Evolutionary conservation across 2,797 vertebrate species (phyloP), one percentile per base, ranked within the genome.

Genomic region (Odontamblyopus rebecca): DNA sequence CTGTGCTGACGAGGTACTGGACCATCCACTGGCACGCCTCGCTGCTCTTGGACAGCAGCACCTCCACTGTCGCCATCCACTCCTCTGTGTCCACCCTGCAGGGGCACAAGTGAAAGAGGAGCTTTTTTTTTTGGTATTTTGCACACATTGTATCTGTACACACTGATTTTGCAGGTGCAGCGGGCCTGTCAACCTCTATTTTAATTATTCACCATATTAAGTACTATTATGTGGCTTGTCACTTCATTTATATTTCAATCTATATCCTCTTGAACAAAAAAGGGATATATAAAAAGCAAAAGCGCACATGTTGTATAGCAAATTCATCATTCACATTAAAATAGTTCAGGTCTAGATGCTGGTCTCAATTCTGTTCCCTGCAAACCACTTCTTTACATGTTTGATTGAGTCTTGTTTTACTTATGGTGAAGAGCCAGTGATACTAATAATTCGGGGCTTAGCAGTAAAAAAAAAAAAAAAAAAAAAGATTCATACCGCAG

Each of bases 11-110:
- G 51, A 99, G 94, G 88, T 97, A 98, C 79, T 98, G 97, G 78
- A 97, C 94, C 88, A 99, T 94, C 98, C 97, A 99, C 84, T 98
- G 95, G 73, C 97, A 99, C 5, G 97, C 97, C 85, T 97, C 96
- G 64, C 95, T 94, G 91, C 97, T 98, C 92, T 98, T 99, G 29
- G 96, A 94, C 69, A 99, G 94, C 87, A 99, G 82, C 19, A 97
- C 96, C 90, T 99, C 98, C 73, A 98, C 96, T 15, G 97, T 96
- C 7, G 97, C 95, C 88, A 99, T 97, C 98, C 98, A 99, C 84
- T 99, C 98, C 89, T 98, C 98, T 54, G 97, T 99, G 89, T 99
- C 98, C 87, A 95, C 94, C 92, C 98, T 99, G 89, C 54, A 89
- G 86, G 35, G 83, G 65, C 71, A 85, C 50, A 19, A 80, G 29